Base-by-base conservation (phyloP, 2,888 invertebrate species). In the Drosophila incognita region DNA sequence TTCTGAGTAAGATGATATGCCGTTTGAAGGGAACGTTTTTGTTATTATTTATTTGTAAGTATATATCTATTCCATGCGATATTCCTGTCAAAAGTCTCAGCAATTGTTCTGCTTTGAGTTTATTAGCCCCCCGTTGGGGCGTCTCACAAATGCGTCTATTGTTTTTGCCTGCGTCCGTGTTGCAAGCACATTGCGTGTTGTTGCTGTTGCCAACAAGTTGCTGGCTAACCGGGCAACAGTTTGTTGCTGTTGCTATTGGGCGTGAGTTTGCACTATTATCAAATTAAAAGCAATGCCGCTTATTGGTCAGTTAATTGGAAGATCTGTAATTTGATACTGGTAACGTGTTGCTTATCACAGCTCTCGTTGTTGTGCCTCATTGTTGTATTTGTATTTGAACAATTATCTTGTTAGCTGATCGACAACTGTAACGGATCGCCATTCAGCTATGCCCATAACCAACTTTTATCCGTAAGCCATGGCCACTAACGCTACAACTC, bases 371-470 rank as follows among this genome's bases (percentile, higher is more conserved):
- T 78, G 74, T 65, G 52, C 42, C 63, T 35, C 57, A 49, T 68
- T 74, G 64, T 81, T 79, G 72, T 81, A 69, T 73, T 76, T 73
- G 66, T 79, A 65, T 71, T 79, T 71, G 67, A 73, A 60, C 56
- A 74, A 87, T 89, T 87, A 89, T 89, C 87, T 87, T 87, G 87
- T 87, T 87, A 87, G 89, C 82, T 87, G 87, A 87, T 85, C 81
- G 87, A 87, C 87, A 89, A 85, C 87, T 87, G 89, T 83, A 89
- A 82, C 87, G 88, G 89, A 87, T 87, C 73, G 63, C 72, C 66
- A 66, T 70, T 68, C 70, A 71, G 72, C 52, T 56, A 69, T 73
- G 70, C 58, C 71, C 70, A 58, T 64, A 69, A 49, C 36, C 68
- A 61, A 69, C 60, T 63, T 54, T 18, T 54, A 61, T 18, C 56